Evolutionary conservation across 2,888 invertebrate genomes (phyloP), one percentile per base, ranked within the genome.

Genomic region (Saturnia japonica): DNA sequence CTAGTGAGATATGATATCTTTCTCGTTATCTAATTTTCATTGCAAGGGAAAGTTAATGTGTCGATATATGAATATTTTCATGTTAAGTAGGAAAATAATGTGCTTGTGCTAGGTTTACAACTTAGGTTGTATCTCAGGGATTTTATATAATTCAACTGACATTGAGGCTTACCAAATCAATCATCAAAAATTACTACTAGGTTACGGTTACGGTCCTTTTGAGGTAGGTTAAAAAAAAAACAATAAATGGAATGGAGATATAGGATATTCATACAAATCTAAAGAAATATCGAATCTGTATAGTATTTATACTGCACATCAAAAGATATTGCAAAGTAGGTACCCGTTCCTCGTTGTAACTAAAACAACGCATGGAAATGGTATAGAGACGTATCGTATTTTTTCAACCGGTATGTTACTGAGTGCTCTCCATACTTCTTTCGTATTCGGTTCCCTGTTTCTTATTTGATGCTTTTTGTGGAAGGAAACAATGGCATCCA

Each of bases 311-410:
- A 57, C 25, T 66, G 68, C 67, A 60, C 34, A 40, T 34, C 28
- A 64, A 19, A 62, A 47, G 40, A 66, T 86, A 85, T 80, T 85
- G 85, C 84, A 82, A 81, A 84, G 84, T 81, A 85, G 83, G 81
- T 84, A 85, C 82, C 82, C 82, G 40, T 70, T 70, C 25, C 54
- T n/a, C 82, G 81, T 82, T 82, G 82, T 85, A 84, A 57, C 25
- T 28, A 57, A 57, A 85, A 82, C 87, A 89, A 89, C 88, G 85
- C 91, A 91, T 90, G 89, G 86, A 87, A 92, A 91, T 91, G 88
- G 87, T 88, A 92, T 89, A 90, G 90, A 89, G 90, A 89, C 87
- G 86, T 89, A 91, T 90, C 86, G 89, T 83, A 86, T 87, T 85
- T 84, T 78, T 83, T 82, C 84, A 81, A 82, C 85, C 80, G 82